Conservation (phyloP, 2,113 vertebrate genomes). For the Coracopsis vasa region DNA sequence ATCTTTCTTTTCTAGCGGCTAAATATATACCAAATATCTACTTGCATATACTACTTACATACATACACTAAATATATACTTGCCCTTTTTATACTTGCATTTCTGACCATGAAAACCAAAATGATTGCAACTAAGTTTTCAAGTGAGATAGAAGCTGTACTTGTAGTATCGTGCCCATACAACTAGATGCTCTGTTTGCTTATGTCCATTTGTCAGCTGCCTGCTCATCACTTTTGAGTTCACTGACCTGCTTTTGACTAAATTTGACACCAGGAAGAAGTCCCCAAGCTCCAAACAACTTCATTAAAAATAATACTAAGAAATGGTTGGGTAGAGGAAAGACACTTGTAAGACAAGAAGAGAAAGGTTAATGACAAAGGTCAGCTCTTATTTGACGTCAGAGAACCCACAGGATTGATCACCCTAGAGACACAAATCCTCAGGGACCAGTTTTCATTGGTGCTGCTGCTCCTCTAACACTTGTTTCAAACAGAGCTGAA, state of each 20-base stretch:
- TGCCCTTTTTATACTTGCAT: not conserved
- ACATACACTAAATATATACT: not conserved
- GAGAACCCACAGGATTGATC: conserved; percentile 17
- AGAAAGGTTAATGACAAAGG: conserved; percentile 48
- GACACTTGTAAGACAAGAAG: not conserved
- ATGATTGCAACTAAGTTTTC: not conserved
- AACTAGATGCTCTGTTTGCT: not conserved
- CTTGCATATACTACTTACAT: not conserved
- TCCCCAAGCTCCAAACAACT: conserved; percentile 20
- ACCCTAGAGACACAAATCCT: conserved; percentile 12
- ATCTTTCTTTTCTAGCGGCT: not conserved
- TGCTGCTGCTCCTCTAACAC: not conserved
- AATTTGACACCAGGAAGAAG: not conserved
- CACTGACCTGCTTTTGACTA: not conserved
- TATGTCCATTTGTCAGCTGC: not conserved
- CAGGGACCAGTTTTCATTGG: not conserved
- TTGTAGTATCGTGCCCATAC: not conserved
- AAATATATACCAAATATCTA: not conserved
- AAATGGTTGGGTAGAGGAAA: not conserved
- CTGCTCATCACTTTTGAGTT: not conserved
- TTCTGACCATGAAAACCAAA: not conserved
- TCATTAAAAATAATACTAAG: not conserved
- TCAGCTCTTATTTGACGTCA: conserved; percentile 9
- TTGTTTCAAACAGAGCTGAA: not conserved
- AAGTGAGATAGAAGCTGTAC: not conserved